Base-by-base conservation (phyloP, 2,113 vertebrate genomes). In the Zapus hudsonius region DNA sequence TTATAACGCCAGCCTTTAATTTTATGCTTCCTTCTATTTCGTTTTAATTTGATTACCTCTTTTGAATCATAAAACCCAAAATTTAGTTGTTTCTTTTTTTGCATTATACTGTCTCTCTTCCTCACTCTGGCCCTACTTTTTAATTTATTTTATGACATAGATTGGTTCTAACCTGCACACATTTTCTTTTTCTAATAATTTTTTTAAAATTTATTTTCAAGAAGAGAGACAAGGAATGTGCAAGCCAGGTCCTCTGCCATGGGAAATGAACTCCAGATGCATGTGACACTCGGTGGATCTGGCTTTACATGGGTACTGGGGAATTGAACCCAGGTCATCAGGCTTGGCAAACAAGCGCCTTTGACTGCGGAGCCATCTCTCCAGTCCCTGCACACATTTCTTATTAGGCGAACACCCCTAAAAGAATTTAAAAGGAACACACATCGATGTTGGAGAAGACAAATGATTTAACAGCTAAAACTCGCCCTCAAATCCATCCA, bases 11-110 rank as follows among this genome's bases (percentile, higher is more conserved):
- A 85, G 81, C 44, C 27, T 81, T 93, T 6, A n/a, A 57, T 72
- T 80, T 92, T 83, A 63, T 64, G 36, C 33, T 76, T 94, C 79
- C 59, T 63, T 84, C 61, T 92, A 57, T 92, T 94, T 80, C 94
- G 36, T 63, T 90, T 72, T 84, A 91, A 91, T 76, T 47, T 83
- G 79, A 10, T 92, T 80, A 40, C 84, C 85, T 94, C 42, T 86
- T 94, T 94, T 90, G 52, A 87, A 92, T 92, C 95, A 94, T 47
- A 78, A 94, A 92, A 73, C n/a, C 47, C 84, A 90, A 92, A 52
- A 76, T 31, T 75, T 38, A 36, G 33, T 89, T 78, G n/a, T 31
- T 91, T 86, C 91, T 94, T 90, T 91, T 93, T 83, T 93, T 83
- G 73, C 89, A 82, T 91, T 83, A 33, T 29, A 3, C 86, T 93